Evolutionary conservation across 2,113 vertebrate species (phyloP).

Genomic region (Anhinga rufa): DNA sequence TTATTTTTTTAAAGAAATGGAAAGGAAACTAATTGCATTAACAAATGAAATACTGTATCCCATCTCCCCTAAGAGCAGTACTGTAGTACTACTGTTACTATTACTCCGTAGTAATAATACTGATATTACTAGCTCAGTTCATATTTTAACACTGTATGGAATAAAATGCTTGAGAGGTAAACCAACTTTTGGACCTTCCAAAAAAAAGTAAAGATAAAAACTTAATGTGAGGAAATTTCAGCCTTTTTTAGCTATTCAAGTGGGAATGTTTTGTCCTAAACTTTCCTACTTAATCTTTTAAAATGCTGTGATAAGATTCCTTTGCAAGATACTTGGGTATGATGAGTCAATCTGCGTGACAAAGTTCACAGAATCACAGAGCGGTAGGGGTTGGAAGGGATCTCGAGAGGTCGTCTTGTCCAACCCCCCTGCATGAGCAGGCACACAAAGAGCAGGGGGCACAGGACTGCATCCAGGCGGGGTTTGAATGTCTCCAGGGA

Average conservation of each 20-base stretch:
- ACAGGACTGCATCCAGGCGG: too few species aligned
- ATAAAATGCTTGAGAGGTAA: neutral
- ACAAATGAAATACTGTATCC: neutral
- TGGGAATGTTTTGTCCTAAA: neutral
- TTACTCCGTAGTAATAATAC: neutral
- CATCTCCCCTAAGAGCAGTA: neutral
- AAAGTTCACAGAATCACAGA: neutral
- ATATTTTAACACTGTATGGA: neutral
- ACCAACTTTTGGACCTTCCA: neutral
- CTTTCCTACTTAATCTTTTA: neutral
- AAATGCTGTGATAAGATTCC: neutral
- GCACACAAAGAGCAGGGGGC: too few species aligned
- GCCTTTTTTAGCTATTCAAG: neutral
- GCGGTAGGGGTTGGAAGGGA: too few species aligned
- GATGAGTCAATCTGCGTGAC: neutral
- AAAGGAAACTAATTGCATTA: neutral
- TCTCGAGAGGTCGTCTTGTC: too few species aligned
- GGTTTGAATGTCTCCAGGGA: too few species aligned
- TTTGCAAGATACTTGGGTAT: neutral
- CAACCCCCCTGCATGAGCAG: too few species aligned
- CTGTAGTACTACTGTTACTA: neutral
- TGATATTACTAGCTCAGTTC: neutral
- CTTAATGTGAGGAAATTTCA: neutral
- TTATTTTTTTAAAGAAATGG: neutral
- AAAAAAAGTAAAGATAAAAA: neutral